Base-by-base conservation (phyloP, 2,113 vertebrate genomes). In the cat (Felis catus) region DNA sequence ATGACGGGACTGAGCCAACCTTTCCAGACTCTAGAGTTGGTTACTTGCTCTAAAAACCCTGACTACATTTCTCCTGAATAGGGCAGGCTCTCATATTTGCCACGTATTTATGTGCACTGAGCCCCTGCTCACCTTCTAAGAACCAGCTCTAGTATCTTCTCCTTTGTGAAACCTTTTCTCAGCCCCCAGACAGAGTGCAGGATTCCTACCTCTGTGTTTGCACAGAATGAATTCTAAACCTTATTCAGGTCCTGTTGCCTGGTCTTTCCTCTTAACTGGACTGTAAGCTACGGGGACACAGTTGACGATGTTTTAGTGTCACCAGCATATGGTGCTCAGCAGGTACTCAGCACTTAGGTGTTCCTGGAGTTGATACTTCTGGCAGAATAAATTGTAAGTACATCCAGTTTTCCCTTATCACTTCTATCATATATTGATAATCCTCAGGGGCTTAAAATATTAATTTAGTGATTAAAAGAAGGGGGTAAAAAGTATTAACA, bases 381-480 rank as follows among this genome's bases (percentile, higher is more conserved):
- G n/a, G 4, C 13, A 16, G 66, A n/a, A 65, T 63, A 15, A 12
- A 31, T 66, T 36, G 21, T 73, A 66, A 96, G 48, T 55, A 68
- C 18, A n/a, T 84, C 78, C 70, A 36, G 39, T 89, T 92, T 92
- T 48, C 84, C 21, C 71, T 91, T 5, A 5, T 41, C 2, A 61
- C 65, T 73, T 80, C 29, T 94, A 15, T 78, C 6, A 3, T 74
- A 80, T 58, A 33, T 65, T n/a, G 65, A 18, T 73, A 71, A 87
- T 89, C 31, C 31, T 74, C 27, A 82, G 58, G 36, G 48, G 19
- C 71, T 82, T 23, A 94, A 91, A 79, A 58, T 55, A 36, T 71
- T 89, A 66, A 68, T 21, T 76, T 71, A 83, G 82, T 3, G 68
- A 68, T 91, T 94, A 55, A 58, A 86, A 70, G 23, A 80, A 89